These are phyloP conservation scores for Heterodera schachtii DNA, from an alignment of 1,140 invertebrate species.

Conservation along the genomic window DNA sequence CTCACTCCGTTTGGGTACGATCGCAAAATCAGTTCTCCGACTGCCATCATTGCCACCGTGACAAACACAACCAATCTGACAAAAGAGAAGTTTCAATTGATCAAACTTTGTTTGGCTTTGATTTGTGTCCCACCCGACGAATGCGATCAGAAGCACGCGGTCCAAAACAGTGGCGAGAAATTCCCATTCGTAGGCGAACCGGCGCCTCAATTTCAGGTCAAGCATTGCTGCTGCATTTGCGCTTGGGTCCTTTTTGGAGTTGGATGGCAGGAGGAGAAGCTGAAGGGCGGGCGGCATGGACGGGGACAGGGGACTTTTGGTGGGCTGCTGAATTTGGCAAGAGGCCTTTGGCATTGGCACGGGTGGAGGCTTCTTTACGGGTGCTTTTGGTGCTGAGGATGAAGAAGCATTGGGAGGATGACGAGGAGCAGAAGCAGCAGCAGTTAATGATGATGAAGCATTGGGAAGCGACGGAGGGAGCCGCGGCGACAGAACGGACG, in stretches of 20 bases:
- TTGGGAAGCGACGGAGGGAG: background rate
- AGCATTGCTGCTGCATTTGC: conserved; percentile 44
- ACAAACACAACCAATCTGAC: conserved; percentile 52
- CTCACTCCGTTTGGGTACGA: conserved; percentile 41
- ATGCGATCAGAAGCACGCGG: conserved; percentile 60
- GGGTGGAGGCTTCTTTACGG: conserved; percentile 2
- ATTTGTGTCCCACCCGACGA: conserved; percentile 37
- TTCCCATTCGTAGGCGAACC: conserved; percentile 65
- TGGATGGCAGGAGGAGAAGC: conserved; percentile 11
- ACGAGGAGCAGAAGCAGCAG: background rate
- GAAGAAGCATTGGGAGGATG: background rate
- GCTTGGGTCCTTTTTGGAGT: conserved; percentile 21
- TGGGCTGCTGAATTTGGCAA: background rate
- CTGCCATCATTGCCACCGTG: conserved; percentile 60
- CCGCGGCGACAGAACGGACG: conserved; percentile 27
- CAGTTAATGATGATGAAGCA: conserved; percentile 4
- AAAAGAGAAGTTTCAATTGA: conserved; percentile 10
- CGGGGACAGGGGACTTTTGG: conserved; percentile 36
- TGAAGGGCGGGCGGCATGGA: conserved; percentile 24
- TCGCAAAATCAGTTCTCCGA: conserved; percentile 65
- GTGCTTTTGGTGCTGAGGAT: background rate
- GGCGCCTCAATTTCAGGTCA: conserved; percentile 50
- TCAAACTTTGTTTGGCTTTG: background rate
- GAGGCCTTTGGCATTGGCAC: conserved; percentile 2
- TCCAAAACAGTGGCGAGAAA: conserved; percentile 63